phyloP scores from a whole-genome alignment of 2,888 invertebrate species.

The Orgyia antiqua region DNA sequence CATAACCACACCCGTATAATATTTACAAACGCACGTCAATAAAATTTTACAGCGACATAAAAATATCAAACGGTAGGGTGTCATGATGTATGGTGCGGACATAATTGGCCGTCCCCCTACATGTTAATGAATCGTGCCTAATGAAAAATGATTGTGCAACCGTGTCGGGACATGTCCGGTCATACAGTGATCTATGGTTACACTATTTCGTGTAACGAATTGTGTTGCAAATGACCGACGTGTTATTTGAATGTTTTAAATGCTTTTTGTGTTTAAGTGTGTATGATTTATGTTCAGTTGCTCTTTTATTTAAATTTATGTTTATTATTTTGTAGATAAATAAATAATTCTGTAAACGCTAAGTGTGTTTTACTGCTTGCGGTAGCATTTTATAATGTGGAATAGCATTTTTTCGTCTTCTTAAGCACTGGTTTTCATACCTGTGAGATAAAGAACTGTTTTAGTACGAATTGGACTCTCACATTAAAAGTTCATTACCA shows the following conservation, averaged over 20 bases:
- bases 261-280: constrained; percentile 13
- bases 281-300: background rate
- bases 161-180: constrained; percentile 40
- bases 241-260: constrained; percentile 30
- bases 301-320: background rate
- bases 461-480: no score
- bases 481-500: no score
- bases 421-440: no score
- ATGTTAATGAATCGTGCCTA: constrained; percentile 73
- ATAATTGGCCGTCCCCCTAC: constrained; percentile 65
- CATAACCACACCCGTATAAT: constrained; percentile 4
- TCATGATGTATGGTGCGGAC: constrained; percentile 64
- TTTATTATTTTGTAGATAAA: background rate
- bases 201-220: constrained; percentile 48
- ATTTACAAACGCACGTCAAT: constrained; percentile 23
- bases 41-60: constrained; percentile 38
- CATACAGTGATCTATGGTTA: constrained; percentile 45
- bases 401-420: no score
- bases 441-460: no score
- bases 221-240: constrained; percentile 40
- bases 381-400: no score
- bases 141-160: constrained; percentile 68
- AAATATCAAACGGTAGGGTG: constrained; percentile 61
- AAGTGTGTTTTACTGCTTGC: background rate
- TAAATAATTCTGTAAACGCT: background rate